A percentile compares a stretch with the other conserved stretches of the same genome.
These are phyloP conservation scores for Myotis davidii DNA, from an alignment of 2,113 vertebrate genomes.

Conservation along the genomic window DNA sequence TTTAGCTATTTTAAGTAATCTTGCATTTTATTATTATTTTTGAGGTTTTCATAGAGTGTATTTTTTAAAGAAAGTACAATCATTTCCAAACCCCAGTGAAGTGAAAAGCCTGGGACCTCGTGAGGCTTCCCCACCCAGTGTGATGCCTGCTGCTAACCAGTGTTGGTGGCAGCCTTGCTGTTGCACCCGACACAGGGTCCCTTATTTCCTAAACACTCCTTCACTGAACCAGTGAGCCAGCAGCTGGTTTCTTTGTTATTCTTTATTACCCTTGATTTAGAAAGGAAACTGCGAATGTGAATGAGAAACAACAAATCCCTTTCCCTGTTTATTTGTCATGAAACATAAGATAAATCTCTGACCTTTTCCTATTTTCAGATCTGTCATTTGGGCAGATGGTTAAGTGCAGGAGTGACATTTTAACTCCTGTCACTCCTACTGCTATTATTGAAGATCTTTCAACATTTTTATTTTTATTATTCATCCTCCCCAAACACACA, in stretches of 20 bases:
- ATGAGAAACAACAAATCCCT: not conserved
- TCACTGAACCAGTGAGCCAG: not conserved
- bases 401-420: not conserved
- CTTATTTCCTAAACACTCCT: not conserved
- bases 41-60: slow-evolving; percentile 10
- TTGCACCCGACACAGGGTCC: not conserved
- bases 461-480: not conserved
- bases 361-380: not conserved
- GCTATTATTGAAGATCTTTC: not conserved
- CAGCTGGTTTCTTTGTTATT: not conserved
- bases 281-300: slow-evolving; percentile 10
- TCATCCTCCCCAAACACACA: not conserved
- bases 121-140: too few relatives aligned
- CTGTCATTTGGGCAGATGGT: not conserved
- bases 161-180: not conserved
- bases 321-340: not conserved
- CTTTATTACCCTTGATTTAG: not conserved
- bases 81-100: not conserved
- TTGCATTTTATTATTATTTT: not conserved
- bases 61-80: not conserved
- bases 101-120: not conserved
- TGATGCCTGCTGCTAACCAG: not conserved
- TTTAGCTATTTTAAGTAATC: slow-evolving; percentile 7
- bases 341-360: not conserved
- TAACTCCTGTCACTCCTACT: not conserved